Conservation (phyloP, 2,797 vertebrate species). For the Sebastes jordani region DNA sequence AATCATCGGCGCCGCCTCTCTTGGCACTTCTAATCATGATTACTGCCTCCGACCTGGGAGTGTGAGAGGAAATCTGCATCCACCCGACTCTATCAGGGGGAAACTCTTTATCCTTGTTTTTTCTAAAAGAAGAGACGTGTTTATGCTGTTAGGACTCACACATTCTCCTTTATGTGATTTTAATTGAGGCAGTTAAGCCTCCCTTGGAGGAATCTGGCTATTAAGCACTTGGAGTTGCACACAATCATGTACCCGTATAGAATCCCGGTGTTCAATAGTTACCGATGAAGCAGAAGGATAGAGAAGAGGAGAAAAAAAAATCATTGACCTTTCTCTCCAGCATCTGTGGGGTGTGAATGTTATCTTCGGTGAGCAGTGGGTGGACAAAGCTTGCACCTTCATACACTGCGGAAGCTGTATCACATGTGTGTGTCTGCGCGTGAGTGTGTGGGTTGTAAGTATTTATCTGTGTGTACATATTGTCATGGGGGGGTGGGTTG, state of each 20-base stretch:
- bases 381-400: slow-evolving; percentile 30
- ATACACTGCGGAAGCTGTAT: slow-evolving; percentile 40
- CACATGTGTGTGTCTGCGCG: not conserved
- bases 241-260: slow-evolving; percentile 39
- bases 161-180: slow-evolving; percentile 68
- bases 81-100: slow-evolving; percentile 39
- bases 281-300: slow-evolving; percentile 2
- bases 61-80: slow-evolving; percentile 48
- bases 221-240: slow-evolving; percentile 46
- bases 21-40: slow-evolving; percentile 45
- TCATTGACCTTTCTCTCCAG: slow-evolving; percentile 55
- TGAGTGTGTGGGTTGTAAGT: not conserved
- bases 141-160: slow-evolving; percentile 45
- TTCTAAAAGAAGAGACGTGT: slow-evolving; percentile 51
- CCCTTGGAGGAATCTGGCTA: slow-evolving; percentile 52
- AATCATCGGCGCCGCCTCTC: slow-evolving; percentile 44
- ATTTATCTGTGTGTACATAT: slow-evolving; percentile 1
- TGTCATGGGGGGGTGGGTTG: not conserved
- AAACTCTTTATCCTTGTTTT: slow-evolving; percentile 64
- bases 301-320: not conserved
- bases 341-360: slow-evolving; percentile 62
- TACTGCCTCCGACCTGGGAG: slow-evolving; percentile 28
- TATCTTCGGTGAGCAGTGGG: slow-evolving; percentile 62
- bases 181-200: slow-evolving; percentile 69
- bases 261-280: slow-evolving; percentile 30